A percentile compares a stretch with the other conserved stretches of the same genome.
Conservation (phyloP, 2,888 invertebrate genomes). For the Lasiommata megera region DNA sequence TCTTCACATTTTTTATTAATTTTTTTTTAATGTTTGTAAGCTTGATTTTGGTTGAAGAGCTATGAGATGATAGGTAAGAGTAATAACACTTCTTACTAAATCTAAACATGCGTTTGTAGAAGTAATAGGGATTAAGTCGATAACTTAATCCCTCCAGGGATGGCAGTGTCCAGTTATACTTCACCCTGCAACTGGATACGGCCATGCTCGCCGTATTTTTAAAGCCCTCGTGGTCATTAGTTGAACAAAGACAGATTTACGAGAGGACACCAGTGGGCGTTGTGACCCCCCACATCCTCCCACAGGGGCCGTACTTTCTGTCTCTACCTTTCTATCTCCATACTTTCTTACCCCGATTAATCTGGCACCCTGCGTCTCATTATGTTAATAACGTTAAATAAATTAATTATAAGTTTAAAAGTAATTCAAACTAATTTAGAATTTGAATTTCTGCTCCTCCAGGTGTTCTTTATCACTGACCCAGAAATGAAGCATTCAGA, state of each 20-base stretch:
- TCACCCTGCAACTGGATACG: neutral
- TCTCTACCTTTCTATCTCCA: neutral
- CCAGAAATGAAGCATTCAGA: neutral
- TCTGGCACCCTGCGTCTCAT: neutral
- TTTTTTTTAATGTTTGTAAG: too few species aligned
- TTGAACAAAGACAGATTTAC: neutral
- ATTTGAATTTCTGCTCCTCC: neutral
- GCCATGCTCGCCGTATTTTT: neutral
- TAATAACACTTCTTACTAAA: too few species aligned
- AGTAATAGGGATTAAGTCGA: neutral
- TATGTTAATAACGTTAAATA: constrained; percentile 8
- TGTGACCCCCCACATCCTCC: neutral
- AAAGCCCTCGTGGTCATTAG: neutral
- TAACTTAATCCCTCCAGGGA: neutral
- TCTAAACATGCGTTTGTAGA: too few species aligned
- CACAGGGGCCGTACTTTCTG: neutral
- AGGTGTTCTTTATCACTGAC: constrained; percentile 1
- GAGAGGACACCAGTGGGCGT: neutral
- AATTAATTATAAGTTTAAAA: constrained; percentile 12
- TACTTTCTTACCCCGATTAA: neutral
- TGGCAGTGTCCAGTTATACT: too few species aligned
- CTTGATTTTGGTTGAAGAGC: too few species aligned
- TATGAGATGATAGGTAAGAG: too few species aligned
- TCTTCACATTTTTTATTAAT: too few species aligned
- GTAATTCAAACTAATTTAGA: constrained; percentile 12